Evolutionary conservation across 2,888 invertebrate species (phyloP).

Genomic region (Pilophorus perplexus): DNA sequence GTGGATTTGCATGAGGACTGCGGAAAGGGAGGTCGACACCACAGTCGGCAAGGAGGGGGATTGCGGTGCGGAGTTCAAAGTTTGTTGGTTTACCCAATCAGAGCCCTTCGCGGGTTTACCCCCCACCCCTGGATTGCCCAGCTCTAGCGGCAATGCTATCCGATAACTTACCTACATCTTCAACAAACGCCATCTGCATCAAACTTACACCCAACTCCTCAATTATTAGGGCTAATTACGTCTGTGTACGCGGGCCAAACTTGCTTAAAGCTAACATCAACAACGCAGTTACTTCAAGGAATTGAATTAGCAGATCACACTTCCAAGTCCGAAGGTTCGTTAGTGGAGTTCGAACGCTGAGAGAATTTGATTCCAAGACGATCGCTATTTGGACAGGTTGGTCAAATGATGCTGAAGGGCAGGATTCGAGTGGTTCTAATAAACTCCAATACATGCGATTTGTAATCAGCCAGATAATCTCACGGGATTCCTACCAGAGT

Average conservation of each 20-base stretch:
- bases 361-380: no score
- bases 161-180: background rate
- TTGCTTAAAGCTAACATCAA: background rate
- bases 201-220: background rate
- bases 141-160: background rate
- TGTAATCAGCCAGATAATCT: no score
- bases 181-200: background rate
- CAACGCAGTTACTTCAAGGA: background rate
- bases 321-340: background rate
- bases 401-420: no score
- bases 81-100: conserved; percentile 15
- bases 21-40: no score
- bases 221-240: background rate
- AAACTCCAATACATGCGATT: no score
- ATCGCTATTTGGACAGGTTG: no score
- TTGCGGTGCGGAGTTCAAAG: conserved; percentile 14
- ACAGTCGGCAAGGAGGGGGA: background rate
- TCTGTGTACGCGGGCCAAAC: background rate
- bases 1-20: conserved; percentile 21
- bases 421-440: no score
- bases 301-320: background rate
- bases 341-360: background rate
- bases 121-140: background rate
- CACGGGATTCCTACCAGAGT: no score
- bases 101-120: no score